Evolutionary conservation across 2,113 vertebrate species (phyloP).

Genomic region (Gopherus evgoodei): DNA sequence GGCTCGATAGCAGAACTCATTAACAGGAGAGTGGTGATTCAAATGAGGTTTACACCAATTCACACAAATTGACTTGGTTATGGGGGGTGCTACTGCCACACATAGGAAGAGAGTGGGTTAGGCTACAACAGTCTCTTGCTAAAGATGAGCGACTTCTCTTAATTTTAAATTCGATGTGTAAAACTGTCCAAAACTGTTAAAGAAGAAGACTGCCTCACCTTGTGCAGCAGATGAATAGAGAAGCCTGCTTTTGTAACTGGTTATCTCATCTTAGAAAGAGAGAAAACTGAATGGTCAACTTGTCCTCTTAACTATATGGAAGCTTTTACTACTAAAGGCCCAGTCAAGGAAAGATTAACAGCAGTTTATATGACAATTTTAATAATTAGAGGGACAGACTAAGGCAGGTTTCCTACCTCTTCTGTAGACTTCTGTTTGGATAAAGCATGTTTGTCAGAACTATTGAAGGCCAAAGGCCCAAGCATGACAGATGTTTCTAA

Average conservation of each 20-base stretch:
- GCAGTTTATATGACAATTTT: fast-evolving
- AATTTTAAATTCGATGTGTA: neutral
- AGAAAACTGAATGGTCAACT: neutral
- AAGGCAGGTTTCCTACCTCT: neutral
- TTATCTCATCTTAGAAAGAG: neutral
- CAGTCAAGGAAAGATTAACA: neutral
- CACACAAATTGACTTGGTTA: neutral
- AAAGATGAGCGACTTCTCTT: neutral
- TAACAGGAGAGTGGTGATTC: neutral
- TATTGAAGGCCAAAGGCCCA: neutral
- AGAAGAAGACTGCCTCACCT: neutral
- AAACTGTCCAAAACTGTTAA: neutral
- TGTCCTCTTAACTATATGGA: neutral
- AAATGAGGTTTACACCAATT: neutral
- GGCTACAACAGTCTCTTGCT: neutral
- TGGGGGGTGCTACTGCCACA: neutral
- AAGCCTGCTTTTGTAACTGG: neutral
- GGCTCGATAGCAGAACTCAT: neutral
- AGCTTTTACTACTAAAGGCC: fast-evolving
- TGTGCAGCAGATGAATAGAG: neutral
- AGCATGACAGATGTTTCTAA: neutral
- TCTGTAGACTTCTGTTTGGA: neutral
- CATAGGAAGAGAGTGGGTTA: neutral
- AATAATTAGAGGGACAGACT: neutral
- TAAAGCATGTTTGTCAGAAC: no score